Percentiles rank a stretch among this genome's conserved stretches.
phyloP scores from a whole-genome alignment of 64 coral and sea anemone genomes.

The Platygyra sinensis region DNA sequence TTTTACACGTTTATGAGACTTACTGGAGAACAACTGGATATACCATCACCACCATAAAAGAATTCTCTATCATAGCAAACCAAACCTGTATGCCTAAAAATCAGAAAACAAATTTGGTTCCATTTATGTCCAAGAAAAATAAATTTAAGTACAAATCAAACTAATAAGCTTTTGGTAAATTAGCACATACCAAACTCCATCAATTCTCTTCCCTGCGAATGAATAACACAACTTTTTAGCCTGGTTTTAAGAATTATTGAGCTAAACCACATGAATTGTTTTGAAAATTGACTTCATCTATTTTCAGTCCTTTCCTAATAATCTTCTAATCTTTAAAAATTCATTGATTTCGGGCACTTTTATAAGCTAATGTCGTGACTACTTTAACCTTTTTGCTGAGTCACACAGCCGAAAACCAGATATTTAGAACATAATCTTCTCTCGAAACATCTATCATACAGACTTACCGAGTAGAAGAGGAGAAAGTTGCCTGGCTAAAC shows the following conservation, averaged over 20 bases:
- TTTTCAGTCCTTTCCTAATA: too few species aligned
- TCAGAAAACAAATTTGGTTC: neutral
- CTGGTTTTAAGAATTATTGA: too few species aligned
- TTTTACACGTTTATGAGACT: neutral
- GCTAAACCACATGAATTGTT: too few species aligned
- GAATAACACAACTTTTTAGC: neutral
- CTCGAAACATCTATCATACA: neutral
- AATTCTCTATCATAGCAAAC: constrained; percentile 85
- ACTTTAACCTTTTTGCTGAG: neutral
- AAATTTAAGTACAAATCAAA: neutral
- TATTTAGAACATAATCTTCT: neutral
- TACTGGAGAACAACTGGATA: constrained; percentile 74
- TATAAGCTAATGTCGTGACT: too few species aligned
- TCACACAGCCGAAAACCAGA: neutral
- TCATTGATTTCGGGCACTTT: too few species aligned
- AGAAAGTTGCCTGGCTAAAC: constrained; percentile 79
- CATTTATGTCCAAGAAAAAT: neutral
- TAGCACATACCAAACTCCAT: constrained; percentile 90
- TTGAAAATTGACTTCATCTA: too few species aligned
- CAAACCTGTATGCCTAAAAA: constrained; percentile 89
- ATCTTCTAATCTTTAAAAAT: too few species aligned
- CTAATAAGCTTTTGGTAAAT: neutral
- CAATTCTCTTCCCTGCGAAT: constrained; percentile 86
- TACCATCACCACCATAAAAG: constrained; percentile 90
- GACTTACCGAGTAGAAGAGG: constrained; percentile 71